A percentile compares a stretch with the other conserved stretches of the same genome.
Conservation (phyloP, 1,140 invertebrate genomes). For the Scylla paramamosain region DNA sequence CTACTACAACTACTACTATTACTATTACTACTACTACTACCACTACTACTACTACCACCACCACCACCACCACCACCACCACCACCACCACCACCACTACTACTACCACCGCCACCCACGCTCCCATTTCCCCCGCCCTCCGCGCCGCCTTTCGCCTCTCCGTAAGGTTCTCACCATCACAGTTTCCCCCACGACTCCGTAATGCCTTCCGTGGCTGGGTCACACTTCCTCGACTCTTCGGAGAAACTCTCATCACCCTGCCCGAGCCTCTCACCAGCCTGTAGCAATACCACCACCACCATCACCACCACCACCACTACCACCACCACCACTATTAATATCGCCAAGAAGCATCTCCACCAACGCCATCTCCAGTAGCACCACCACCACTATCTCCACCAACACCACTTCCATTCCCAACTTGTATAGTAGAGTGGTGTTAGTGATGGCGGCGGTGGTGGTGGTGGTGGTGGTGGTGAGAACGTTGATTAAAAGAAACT, state of each 20-base stretch:
- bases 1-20: neutral
- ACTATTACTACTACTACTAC: neutral
- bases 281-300: too few relatives aligned
- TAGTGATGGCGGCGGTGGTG: too few relatives aligned
- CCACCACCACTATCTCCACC: neutral
- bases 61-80: too few relatives aligned
- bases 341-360: neutral
- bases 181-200: neutral
- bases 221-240: constrained; percentile 2
- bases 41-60: too few relatives aligned
- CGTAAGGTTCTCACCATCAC: constrained; percentile 45
- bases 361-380: neutral
- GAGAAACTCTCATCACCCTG: neutral
- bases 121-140: neutral
- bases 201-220: neutral
- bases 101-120: neutral
- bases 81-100: neutral
- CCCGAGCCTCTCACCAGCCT: too few relatives aligned
- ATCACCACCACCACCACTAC: neutral
- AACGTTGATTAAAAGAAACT: neutral
- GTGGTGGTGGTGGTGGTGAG: too few relatives aligned
- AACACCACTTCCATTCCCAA: too few relatives aligned
- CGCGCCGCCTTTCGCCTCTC: neutral
- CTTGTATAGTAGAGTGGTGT: too few relatives aligned
- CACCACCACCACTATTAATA: neutral